Evolutionary conservation across 1,140 invertebrate genomes (phyloP).

Genomic region (Drosophila rhopaloa): DNA sequence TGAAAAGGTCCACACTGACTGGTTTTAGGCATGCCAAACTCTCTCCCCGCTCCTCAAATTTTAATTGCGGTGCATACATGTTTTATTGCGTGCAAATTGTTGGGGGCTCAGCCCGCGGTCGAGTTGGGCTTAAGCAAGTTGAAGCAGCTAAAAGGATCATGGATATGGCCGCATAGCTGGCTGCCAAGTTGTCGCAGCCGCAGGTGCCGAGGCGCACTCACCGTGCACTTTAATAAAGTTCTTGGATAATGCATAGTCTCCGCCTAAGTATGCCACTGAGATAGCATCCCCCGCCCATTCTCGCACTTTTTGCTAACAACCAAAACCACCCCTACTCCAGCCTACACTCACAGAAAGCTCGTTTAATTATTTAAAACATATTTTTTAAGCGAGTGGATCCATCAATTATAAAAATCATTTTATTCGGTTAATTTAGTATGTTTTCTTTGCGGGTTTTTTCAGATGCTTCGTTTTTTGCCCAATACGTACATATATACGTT

Average conservation of each 20-base stretch:
- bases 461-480: too few relatives aligned
- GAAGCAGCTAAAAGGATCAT: slow-evolving; percentile 51
- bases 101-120: slow-evolving; percentile 12
- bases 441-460: too few relatives aligned
- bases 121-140: slow-evolving; percentile 17
- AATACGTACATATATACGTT: too few relatives aligned
- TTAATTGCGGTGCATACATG: slow-evolving; percentile 66
- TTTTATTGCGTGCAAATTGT: slow-evolving; percentile 49
- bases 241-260: slow-evolving; percentile 43
- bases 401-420: too few relatives aligned
- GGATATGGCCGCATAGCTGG: slow-evolving; percentile 29
- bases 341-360: slow-evolving; percentile 8
- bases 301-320: background rate
- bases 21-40: background rate
- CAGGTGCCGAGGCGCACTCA: slow-evolving; percentile 57
- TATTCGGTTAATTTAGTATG: too few relatives aligned
- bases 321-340: background rate
- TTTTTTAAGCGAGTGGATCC: too few relatives aligned
- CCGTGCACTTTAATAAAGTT: slow-evolving; percentile 69
- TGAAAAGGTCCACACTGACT: slow-evolving; percentile 20
- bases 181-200: slow-evolving; percentile 44
- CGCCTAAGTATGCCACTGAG: slow-evolving; percentile 34
- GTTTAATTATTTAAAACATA: too few relatives aligned
- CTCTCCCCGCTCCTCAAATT: slow-evolving; percentile 19
- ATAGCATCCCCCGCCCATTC: slow-evolving; percentile 2